These are phyloP conservation scores for Nematolebias whitei DNA, from an alignment of 2,113 vertebrate genomes.

Conservation along the genomic window DNA sequence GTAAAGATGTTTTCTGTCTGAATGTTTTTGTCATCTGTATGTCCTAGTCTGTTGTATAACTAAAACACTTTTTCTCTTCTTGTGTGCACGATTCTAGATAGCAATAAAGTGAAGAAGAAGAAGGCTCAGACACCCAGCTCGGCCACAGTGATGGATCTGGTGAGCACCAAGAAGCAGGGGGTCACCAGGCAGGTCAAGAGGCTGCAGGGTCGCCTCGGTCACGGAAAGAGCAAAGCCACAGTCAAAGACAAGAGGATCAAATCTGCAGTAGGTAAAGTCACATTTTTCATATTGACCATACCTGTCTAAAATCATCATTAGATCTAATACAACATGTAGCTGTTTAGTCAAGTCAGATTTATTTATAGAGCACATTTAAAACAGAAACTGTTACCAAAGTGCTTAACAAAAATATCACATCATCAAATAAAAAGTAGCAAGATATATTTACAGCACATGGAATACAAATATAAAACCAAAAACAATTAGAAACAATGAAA, in stretches of 20 bases:
- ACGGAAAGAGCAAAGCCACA: constrained; percentile 70
- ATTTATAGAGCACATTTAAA: too few species aligned
- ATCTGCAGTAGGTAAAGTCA: constrained; percentile 74
- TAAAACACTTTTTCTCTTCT: not conserved
- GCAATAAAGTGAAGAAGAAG: constrained; percentile 32
- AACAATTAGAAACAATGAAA: too few species aligned
- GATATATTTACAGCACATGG: too few species aligned
- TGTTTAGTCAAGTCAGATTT: too few species aligned
- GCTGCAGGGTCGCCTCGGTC: constrained; percentile 63
- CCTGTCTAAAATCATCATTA: not conserved
- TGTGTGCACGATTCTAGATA: constrained; percentile 25
- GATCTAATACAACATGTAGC: not conserved
- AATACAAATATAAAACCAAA: too few species aligned
- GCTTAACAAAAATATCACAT: too few species aligned
- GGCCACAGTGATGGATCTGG: constrained; percentile 56
- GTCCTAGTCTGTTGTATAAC: too few species aligned
- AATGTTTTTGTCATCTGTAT: too few species aligned
- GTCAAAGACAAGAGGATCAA: constrained; percentile 79
- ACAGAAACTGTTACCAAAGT: too few species aligned
- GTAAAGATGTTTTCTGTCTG: too few species aligned
- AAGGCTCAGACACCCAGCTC: constrained; percentile 48
- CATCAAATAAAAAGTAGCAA: too few species aligned
- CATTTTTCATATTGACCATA: not conserved
- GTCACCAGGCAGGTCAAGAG: constrained; percentile 69
- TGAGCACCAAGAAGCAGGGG: constrained; percentile 73